Evolutionary conservation across 2,888 invertebrate species (phyloP).

Genomic region (Malthinus flaveolus): DNA sequence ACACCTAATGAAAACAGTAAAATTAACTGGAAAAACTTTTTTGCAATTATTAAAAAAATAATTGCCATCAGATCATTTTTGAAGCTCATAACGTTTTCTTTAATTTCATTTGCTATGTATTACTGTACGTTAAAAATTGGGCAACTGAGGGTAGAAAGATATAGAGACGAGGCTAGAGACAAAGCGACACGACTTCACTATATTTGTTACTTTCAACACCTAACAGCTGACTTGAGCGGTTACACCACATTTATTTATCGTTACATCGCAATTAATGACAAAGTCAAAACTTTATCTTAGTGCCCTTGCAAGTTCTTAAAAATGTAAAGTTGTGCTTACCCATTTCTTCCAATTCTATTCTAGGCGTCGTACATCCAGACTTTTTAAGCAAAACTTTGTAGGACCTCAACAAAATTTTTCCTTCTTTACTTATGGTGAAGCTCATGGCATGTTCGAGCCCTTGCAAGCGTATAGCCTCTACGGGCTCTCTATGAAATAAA

Average conservation of each 20-base stretch:
- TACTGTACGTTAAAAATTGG: too few relatives aligned
- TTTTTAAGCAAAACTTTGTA: conserved; percentile 85
- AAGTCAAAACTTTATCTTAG: neutral
- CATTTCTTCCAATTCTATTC: conserved; percentile 91
- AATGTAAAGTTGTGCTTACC: conserved; percentile 55
- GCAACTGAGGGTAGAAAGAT: too few relatives aligned
- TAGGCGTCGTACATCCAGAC: conserved; percentile 84
- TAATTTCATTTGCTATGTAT: too few relatives aligned
- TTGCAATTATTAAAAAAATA: too few relatives aligned
- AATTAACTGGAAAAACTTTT: too few relatives aligned
- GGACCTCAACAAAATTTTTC: conserved; percentile 76
- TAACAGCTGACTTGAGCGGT: neutral
- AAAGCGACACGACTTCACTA: too few relatives aligned
- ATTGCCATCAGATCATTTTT: too few relatives aligned
- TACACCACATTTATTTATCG: neutral
- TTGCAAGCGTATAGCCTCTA: conserved; percentile 81
- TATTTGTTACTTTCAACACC: neutral
- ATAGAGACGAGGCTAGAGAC: too few relatives aligned
- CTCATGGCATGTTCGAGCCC: conserved; percentile 93
- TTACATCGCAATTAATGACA: neutral
- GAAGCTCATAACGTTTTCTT: too few relatives aligned
- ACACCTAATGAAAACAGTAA: too few relatives aligned
- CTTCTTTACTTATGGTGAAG: conserved; percentile 81
- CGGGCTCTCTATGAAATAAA: conserved; percentile 86
- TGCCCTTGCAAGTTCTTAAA: too few relatives aligned